Evolutionary conservation across 2,113 vertebrate species (phyloP), one percentile per base, ranked within the genome.

Genomic region (Andinoacara biseriatus): DNA sequence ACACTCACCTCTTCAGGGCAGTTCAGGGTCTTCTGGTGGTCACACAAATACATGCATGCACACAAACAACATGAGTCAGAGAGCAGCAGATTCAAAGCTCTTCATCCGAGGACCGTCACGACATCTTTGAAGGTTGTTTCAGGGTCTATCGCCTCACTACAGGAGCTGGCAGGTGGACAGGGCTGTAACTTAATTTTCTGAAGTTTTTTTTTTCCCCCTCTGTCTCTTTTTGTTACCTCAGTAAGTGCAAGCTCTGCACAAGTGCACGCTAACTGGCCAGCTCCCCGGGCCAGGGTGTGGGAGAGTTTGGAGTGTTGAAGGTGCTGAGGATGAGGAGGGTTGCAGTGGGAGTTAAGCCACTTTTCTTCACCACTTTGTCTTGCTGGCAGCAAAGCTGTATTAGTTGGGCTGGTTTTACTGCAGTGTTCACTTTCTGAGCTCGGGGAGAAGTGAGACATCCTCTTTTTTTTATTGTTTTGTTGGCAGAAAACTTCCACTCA

Each of bases 171-270:
- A 89, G 87, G 82, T 89, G 79, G 80, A 89, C 78, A 82, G 65
- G 33, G 57, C 76, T 83, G 40, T 81, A 85, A 91, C 86, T 91
- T 87, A 18, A 85, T 91, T 90, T 83, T 83, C 62, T 85, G 29
- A 58, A 79, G 18, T 31, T 80, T 72, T 59, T 72, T 69, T 57
- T 67, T 43, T 29, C 9, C 63, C 62, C 31, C 57, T 56, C 69
- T 80, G n/a, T 76, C 49, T 78, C 54, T 86, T 58, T 76, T 49
- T 76, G 86, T 85, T 76, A 80, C 62, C 76, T 60, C 58, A 63
- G 54, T 82, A 91, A 89, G 58, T 89, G 91, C 86, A 92, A 88
- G 85, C 84, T 69, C 84, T 87, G 92, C 90, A 92, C 77, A 90
- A 90, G 89, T 14, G 33, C 62, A 56, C 26, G 7, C 52, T 74